Evolutionary conservation across 2,888 invertebrate genomes (phyloP), one percentile per base, ranked within the genome.

Genomic region (Syritta pipiens): DNA sequence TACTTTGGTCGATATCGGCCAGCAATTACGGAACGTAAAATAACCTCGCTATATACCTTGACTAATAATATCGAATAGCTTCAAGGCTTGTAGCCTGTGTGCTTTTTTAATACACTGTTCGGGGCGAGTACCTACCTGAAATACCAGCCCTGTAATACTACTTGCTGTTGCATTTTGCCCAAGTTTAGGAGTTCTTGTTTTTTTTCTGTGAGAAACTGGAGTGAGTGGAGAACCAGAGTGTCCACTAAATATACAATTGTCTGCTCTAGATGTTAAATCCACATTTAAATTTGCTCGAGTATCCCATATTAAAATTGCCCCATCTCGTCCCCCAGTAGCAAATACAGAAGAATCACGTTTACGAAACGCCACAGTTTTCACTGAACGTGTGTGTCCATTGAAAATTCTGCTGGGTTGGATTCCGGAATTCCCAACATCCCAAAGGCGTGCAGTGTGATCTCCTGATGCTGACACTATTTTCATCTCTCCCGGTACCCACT

Each of bases 241-340:
- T 0, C 89, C 89, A 63, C 88, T 88, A 42, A 85, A 88, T 35
- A 96, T 94, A 57, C 92, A 91, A 86, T 94, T 93, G 86, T 96
- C 95, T 0, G 95, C 93, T 55, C 90, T 91, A 14, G 91, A 90
- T 0, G 90, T 89, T 46, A 87, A 82, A 74, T 89, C 88, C 20
- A 89, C 84, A 65, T 86, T 89, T 7, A 89, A 88, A 68, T 88
- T 89, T 17, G 90, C 91, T 81, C 95, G 89, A 0, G 91, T 92
- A 86, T 97, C 97, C 97, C 97, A 97, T 12, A 97, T 86, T 83
- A 95, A 92, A 12, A 97, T 94, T 83, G 93, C 93, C 0, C 97
- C 97, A 89, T 97, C 97, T 26, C 97, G 90, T 0, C 95, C 94
- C 12, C 97, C 97, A 0, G 96, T 95, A 0, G 96, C 96, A 89